Evolutionary conservation across 2,888 invertebrate genomes (phyloP).

Genomic region (Tachina grossa): DNA sequence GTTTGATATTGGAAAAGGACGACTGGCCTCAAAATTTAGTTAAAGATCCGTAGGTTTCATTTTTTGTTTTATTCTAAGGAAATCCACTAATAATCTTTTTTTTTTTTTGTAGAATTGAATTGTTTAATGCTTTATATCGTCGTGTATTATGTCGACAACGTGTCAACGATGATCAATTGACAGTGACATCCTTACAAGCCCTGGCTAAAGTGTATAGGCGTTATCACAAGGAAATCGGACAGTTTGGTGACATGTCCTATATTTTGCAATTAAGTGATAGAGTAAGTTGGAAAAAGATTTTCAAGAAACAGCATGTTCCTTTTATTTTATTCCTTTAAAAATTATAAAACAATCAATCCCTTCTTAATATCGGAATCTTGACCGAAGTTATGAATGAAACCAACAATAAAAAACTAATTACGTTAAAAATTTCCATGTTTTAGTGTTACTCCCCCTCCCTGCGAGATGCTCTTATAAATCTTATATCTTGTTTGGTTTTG

Average conservation of each 20-base stretch:
- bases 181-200: conserved; percentile 98
- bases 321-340: neutral
- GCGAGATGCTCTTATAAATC: conserved; percentile 95
- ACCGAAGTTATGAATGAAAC: too few relatives aligned
- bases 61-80: neutral
- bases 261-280: conserved; percentile 97
- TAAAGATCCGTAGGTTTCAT: conserved; percentile 91
- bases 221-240: conserved; percentile 97
- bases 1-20: conserved; percentile 95
- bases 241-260: conserved; percentile 97
- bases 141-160: conserved; percentile 96
- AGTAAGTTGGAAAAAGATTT: conserved; percentile 83
- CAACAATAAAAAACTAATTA: too few relatives aligned
- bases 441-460: conserved; percentile 89
- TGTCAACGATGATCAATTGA: conserved; percentile 90
- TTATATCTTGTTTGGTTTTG: conserved; percentile 94
- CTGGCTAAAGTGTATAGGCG: conserved; percentile 99
- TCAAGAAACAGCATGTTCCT: neutral
- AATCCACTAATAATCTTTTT: conserved; percentile 66
- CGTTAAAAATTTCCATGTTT: neutral
- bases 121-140: conserved; percentile 99
- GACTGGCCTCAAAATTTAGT: conserved; percentile 93
- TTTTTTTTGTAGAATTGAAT: conserved; percentile 88
- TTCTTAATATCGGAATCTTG: too few relatives aligned
- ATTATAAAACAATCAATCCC: too few relatives aligned